These are phyloP conservation scores for Anastrepha ludens DNA, from an alignment of 1,140 invertebrate species.

Conservation along the genomic window DNA sequence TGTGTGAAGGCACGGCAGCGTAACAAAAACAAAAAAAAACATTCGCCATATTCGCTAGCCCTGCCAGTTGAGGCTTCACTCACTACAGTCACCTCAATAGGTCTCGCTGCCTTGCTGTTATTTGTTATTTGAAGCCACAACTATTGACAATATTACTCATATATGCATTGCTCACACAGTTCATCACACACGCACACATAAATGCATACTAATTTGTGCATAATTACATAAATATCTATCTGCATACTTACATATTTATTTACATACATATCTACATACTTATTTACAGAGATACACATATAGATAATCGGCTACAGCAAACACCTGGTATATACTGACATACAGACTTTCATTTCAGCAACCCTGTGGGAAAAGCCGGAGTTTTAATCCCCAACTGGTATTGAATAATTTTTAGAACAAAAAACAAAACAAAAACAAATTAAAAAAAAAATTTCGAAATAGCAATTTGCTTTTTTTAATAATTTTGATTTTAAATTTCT, in stretches of 20 bases:
- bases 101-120: not conserved
- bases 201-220: not conserved
- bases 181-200: not conserved
- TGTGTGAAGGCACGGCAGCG: not conserved
- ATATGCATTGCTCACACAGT: not conserved
- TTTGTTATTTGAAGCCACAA: constrained; percentile 22
- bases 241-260: not conserved
- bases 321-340: too few relatives aligned
- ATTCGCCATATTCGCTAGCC: not conserved
- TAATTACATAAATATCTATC: not conserved
- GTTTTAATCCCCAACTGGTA: too few relatives aligned
- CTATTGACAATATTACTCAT: constrained; percentile 50
- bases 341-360: too few relatives aligned
- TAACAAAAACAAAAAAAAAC: not conserved
- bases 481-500: too few relatives aligned
- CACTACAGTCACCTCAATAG: constrained; percentile 8
- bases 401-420: too few relatives aligned
- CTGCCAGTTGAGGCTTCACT: not conserved
- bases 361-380: too few relatives aligned
- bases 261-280: not conserved
- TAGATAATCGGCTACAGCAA: too few relatives aligned
- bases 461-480: too few relatives aligned
- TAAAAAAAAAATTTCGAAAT: too few relatives aligned
- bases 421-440: too few relatives aligned
- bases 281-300: too few relatives aligned